Conservation (phyloP, 1,140 invertebrate species). For the Cephus cinctus region DNA sequence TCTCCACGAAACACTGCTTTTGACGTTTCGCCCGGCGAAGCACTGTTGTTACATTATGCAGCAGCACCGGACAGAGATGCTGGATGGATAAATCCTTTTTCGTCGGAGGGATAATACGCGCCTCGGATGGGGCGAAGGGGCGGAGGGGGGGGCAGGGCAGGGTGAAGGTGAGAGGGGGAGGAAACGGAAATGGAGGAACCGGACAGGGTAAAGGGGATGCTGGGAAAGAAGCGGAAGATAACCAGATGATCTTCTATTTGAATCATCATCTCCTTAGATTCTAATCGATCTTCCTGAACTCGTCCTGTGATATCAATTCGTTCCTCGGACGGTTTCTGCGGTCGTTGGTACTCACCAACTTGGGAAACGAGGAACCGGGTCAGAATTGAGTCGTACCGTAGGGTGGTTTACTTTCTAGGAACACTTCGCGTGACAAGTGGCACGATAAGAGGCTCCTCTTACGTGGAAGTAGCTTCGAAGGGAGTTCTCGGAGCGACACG, state of each 20-base stretch:
- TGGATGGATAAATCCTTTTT: conserved; percentile 35
- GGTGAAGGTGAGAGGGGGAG: background rate
- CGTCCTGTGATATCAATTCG: no score
- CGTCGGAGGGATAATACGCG: conserved; percentile 31
- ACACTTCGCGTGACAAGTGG: background rate
- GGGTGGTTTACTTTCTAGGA: no score
- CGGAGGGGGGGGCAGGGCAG: background rate
- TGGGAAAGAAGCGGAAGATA: no score
- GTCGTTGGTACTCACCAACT: no score
- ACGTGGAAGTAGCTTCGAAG: background rate
- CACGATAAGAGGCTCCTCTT: background rate
- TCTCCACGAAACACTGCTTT: conserved; percentile 39
- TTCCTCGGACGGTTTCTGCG: no score
- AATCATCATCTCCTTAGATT: no score
- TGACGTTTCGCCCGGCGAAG: conserved; percentile 37
- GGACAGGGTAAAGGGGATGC: conserved; percentile 3
- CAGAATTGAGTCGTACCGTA: no score
- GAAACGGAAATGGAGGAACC: background rate
- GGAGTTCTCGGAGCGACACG: no score
- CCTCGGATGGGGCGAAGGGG: background rate
- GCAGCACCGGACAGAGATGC: conserved; percentile 24
- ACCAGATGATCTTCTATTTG: no score
- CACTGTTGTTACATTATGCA: conserved; percentile 40
- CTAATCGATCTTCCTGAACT: no score
- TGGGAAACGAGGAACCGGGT: no score